phyloP scores from a whole-genome alignment of 1,140 invertebrate species.

The Panagrolaimus sp. region DNA sequence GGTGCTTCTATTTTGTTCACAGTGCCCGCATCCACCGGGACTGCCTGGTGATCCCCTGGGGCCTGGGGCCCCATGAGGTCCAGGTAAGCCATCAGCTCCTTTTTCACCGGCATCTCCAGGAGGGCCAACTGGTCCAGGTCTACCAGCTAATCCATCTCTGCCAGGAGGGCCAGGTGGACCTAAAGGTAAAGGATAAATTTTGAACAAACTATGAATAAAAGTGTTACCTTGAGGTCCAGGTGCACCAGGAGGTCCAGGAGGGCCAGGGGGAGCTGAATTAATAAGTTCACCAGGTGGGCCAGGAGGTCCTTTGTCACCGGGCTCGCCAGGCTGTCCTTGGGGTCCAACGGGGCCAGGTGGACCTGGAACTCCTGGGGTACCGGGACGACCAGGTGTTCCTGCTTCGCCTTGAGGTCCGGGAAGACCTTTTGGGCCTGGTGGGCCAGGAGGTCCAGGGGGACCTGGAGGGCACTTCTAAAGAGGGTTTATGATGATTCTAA shows the following conservation, averaged over 20 bases:
- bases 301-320: conserved; percentile 55
- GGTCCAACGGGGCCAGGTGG: conserved; percentile 53
- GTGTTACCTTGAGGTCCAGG: conserved; percentile 42
- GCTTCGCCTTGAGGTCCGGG: conserved; percentile 38
- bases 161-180: conserved; percentile 51
- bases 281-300: conserved; percentile 53
- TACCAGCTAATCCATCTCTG: conserved; percentile 18
- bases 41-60: conserved; percentile 46
- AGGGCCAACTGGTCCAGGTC: conserved; percentile 9
- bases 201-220: conserved; percentile 1
- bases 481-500: conserved; percentile 48
- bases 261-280: conserved; percentile 57
- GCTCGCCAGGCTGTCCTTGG: background rate
- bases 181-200: conserved; percentile 16
- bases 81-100: conserved; percentile 54
- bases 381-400: conserved; percentile 55
- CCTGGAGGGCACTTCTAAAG: conserved; percentile 58
- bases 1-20: conserved; percentile 18
- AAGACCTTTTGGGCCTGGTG: conserved; percentile 36
- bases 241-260: conserved; percentile 54
- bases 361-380: conserved; percentile 53
- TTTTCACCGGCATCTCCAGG: conserved; percentile 51
- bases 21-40: conserved; percentile 57
- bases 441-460: conserved; percentile 47
- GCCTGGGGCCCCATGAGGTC: conserved; percentile 49